phyloP scores from a whole-genome alignment of 2,113 vertebrate genomes.

The Capreolus pygargus region DNA sequence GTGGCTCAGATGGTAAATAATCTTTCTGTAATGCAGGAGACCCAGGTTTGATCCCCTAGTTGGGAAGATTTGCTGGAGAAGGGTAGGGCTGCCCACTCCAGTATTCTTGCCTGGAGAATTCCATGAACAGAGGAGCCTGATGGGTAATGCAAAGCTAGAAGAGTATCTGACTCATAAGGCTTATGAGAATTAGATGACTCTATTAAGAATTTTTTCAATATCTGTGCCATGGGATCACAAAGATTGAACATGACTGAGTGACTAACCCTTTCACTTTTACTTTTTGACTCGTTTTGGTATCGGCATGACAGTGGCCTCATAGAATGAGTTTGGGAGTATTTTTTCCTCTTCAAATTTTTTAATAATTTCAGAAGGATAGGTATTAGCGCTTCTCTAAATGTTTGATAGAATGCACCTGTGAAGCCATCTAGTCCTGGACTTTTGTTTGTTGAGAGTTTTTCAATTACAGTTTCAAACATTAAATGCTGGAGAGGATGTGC shows the following conservation, averaged over 20 bases:
- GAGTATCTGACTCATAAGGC: too few species aligned
- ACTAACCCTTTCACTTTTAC: not conserved
- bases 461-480: not conserved
- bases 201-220: too few species aligned
- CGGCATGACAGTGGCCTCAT: not conserved
- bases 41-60: not conserved
- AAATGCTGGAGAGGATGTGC: not conserved
- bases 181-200: too few species aligned
- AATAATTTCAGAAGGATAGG: not conserved
- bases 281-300: not conserved
- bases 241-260: not conserved
- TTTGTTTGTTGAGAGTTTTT: not conserved
- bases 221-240: too few species aligned
- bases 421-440: not conserved
- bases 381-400: not conserved
- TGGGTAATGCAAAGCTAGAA: too few species aligned
- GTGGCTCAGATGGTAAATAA: not conserved
- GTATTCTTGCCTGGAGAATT: not conserved
- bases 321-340: not conserved
- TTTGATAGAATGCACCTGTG: not conserved
- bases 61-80: not conserved
- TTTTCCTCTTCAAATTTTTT: not conserved
- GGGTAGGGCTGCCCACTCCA: not conserved
- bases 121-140: not conserved
- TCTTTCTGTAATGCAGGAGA: not conserved